phyloP scores from a whole-genome alignment of 2,113 vertebrate species.

The Sorex fumeus region DNA sequence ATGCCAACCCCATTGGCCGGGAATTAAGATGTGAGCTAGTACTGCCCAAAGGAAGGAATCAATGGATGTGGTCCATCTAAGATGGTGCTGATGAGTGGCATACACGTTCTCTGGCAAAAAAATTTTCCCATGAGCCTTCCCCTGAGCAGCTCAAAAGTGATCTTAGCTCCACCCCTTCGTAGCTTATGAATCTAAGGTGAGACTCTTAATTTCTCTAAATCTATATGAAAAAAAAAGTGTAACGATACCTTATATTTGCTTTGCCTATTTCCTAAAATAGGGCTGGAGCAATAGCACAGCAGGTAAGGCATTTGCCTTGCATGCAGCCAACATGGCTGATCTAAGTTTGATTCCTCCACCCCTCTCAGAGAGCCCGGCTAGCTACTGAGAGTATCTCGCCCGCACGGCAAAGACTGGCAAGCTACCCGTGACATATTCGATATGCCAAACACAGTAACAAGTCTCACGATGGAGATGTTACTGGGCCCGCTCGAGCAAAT shows the following conservation, averaged over 20 bases:
- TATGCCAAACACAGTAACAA: too few relatives aligned
- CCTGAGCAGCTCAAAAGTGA: not conserved
- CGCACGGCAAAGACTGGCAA: too few relatives aligned
- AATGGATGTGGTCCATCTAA: not conserved
- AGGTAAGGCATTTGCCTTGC: too few relatives aligned
- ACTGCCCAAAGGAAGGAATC: not conserved
- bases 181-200: not conserved
- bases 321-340: too few relatives aligned
- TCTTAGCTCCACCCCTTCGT: not conserved
- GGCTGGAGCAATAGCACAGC: too few relatives aligned
- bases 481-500: too few relatives aligned
- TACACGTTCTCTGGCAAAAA: not conserved
- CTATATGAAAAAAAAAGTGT: not conserved
- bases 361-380: too few relatives aligned
- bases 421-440: too few relatives aligned
- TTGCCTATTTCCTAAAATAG: constrained; percentile 33
- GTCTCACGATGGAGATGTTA: too few relatives aligned
- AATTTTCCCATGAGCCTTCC: not conserved
- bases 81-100: not conserved
- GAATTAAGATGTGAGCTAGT: not conserved
- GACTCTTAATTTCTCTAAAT: not conserved
- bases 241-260: not conserved
- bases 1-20: not conserved
- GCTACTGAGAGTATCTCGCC: too few relatives aligned
- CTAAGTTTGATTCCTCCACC: too few relatives aligned